Conservation (phyloP, 2,113 vertebrate genomes). For the Chitala chitala region DNA sequence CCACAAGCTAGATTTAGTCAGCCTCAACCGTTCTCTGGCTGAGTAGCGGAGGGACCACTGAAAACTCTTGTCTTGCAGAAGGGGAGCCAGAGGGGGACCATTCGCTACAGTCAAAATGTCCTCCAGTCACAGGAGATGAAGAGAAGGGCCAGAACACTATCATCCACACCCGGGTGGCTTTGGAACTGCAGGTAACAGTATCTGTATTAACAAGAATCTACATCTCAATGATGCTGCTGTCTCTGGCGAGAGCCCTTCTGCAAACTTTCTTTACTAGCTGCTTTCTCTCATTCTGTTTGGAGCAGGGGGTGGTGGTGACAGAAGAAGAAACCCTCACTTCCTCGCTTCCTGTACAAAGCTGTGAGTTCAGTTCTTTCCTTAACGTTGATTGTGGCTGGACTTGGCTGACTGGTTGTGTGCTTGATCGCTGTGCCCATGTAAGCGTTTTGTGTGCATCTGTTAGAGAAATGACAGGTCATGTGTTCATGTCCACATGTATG, state of each 20-base stretch:
- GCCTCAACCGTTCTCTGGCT: too few species aligned
- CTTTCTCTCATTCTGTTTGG: slow-evolving; percentile 26
- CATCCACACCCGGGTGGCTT: slow-evolving; percentile 16
- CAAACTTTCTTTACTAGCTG: not conserved
- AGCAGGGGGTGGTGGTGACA: slow-evolving; percentile 25
- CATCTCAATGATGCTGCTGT: not conserved
- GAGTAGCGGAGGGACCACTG: not conserved
- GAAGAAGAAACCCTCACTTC: slow-evolving; percentile 34
- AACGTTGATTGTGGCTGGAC: not conserved
- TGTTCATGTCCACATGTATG: too few species aligned
- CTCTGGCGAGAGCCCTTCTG: not conserved
- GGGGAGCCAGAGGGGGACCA: slow-evolving; percentile 32
- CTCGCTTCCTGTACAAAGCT: slow-evolving; percentile 35
- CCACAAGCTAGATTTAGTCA: too few species aligned
- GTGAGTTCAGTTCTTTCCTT: slow-evolving; percentile 45
- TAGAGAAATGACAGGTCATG: too few species aligned
- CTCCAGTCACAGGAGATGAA: slow-evolving; percentile 39
- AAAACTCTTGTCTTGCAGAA: slow-evolving; percentile 18
- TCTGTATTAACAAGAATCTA: not conserved
- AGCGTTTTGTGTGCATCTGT: too few species aligned
- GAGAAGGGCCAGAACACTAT: slow-evolving; percentile 49
- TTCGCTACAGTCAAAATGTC: slow-evolving; percentile 19
- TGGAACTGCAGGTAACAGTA: slow-evolving; percentile 35
- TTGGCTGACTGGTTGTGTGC: too few species aligned
- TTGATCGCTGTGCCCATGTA: not conserved